Evolutionary conservation across 1,140 invertebrate genomes (phyloP).

Genomic region (Hetaerina americana): DNA sequence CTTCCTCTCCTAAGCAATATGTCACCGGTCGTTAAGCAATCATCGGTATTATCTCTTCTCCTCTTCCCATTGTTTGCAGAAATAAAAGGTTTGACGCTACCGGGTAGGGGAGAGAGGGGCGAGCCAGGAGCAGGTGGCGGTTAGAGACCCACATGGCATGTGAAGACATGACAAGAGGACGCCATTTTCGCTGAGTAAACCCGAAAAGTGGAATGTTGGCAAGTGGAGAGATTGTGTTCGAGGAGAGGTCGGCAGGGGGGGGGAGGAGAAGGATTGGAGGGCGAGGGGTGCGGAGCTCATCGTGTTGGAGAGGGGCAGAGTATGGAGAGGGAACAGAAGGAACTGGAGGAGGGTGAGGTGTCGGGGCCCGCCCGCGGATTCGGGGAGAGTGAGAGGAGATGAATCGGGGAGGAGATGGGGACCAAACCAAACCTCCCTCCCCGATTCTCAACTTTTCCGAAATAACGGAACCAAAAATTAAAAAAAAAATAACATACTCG

Average conservation of each 20-base stretch:
- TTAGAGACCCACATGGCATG: no score
- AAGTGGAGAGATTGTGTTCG: neutral
- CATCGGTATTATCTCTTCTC: neutral
- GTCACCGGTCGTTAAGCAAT: neutral
- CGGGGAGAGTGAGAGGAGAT: no score
- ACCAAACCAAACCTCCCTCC: no score
- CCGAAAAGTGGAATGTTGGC: neutral
- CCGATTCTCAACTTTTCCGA: no score
- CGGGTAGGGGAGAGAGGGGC: neutral
- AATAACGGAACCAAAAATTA: no score
- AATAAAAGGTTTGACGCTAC: neutral
- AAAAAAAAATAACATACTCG: no score
- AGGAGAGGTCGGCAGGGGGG: neutral
- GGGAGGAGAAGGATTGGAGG: neutral
- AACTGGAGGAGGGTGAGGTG: neutral
- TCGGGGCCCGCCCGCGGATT: no score
- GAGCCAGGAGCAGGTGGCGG: no score
- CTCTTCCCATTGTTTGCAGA: neutral
- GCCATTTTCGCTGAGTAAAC: neutral
- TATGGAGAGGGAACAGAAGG: neutral
- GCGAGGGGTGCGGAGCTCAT: neutral
- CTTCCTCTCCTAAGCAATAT: neutral
- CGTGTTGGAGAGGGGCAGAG: neutral
- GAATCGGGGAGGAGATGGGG: neutral
- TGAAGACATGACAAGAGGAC: neutral